Evolutionary conservation across 2,888 invertebrate genomes (phyloP), one percentile per base, ranked within the genome.

Genomic region (Volucella inanis): DNA sequence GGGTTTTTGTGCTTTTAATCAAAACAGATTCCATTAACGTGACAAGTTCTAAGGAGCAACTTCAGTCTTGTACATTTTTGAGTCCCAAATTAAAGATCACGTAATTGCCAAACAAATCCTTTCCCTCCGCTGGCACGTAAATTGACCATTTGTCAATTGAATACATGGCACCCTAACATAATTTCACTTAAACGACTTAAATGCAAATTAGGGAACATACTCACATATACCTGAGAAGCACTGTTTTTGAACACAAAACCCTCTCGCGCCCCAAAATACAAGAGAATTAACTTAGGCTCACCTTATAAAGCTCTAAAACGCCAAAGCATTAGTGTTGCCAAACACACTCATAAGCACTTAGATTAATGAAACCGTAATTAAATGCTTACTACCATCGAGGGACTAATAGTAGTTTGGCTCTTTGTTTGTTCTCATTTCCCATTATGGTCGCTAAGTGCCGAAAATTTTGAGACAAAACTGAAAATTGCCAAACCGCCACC

Each of bases 301-400:
- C 47, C 52, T 54, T 31, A 18, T 54, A 59, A 59, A 76, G 18
- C 45, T 39, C 52, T 52, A 38, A 76, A 76, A 68, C 61, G 31
- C 43, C 59, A 43, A 11, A 67, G 8, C 65, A 67, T 50, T 68
- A 52, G 12, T 43, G 50, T 22, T n/a, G 18, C 64, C 22, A 14
- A 62, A 31, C 45, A 47, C 62, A 47, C 70, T 39, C 61, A 70
- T 52, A 71, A 84, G 87, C 87, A 88, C 88, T 88, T 88, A 87
- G 85, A 85, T 87, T 87, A 88, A 88, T 87, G 88, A 88, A 88
- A 86, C 84, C 87, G 84, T 87, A 87, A 88, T 79, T 87, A 85
- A 85, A 85, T 87, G 82, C 62, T 83, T 70, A 85, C 85, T 68
- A 75, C 64, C 62, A 61, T 64, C 68, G 57, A n/a, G 68, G 75